Evolutionary conservation across 1,140 invertebrate genomes (phyloP).

Genomic region (Drosophila gunungcola): DNA sequence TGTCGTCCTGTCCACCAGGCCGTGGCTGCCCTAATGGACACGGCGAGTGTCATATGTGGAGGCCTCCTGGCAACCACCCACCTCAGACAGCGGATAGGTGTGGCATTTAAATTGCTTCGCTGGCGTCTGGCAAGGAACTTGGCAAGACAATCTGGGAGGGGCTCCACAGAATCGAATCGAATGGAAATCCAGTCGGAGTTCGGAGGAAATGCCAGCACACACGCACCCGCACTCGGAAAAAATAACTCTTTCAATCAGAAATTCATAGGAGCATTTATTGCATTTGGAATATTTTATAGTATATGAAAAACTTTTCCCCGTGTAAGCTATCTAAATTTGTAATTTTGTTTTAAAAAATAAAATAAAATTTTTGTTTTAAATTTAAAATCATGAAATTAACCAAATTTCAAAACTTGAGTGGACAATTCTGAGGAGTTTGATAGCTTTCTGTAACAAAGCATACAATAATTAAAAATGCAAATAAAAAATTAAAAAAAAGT

Average conservation of each 20-base stretch:
- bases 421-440: too few relatives aligned
- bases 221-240: slow-evolving; percentile 45
- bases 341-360: too few relatives aligned
- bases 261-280: too few relatives aligned
- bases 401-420: too few relatives aligned
- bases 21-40: slow-evolving; percentile 42
- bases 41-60: slow-evolving; percentile 69
- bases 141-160: slow-evolving; percentile 62
- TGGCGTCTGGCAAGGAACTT: slow-evolving; percentile 65
- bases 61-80: slow-evolving; percentile 8
- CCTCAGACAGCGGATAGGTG: slow-evolving; percentile 56
- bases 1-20: slow-evolving; percentile 51
- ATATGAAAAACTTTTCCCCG: too few relatives aligned
- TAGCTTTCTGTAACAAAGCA: too few relatives aligned
- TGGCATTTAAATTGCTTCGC: slow-evolving; percentile 78
- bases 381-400: too few relatives aligned
- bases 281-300: too few relatives aligned
- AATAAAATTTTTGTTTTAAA: too few relatives aligned
- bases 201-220: slow-evolving; percentile 59
- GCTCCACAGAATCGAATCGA: slow-evolving; percentile 48
- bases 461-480: too few relatives aligned
- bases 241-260: not conserved
- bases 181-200: slow-evolving; percentile 52
- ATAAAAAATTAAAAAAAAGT: too few relatives aligned
- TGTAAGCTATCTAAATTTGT: too few relatives aligned